Conservation (phyloP, 64 coral and sea anemone species). For the Porites lutea region DNA sequence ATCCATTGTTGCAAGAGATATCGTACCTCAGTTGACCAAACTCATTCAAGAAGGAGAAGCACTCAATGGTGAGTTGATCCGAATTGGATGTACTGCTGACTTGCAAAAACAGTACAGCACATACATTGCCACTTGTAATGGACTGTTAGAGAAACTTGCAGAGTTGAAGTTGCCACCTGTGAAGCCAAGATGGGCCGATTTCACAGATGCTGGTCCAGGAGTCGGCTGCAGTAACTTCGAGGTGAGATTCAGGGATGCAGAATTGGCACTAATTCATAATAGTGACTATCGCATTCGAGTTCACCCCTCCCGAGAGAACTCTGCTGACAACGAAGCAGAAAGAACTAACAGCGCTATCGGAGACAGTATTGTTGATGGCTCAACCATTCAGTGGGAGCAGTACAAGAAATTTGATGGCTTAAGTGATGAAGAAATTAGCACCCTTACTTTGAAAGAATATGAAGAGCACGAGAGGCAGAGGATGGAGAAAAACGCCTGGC, state of each 20-base stretch:
- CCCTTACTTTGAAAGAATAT: constrained; percentile 14
- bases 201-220: constrained; percentile 83
- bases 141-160: too few species aligned
- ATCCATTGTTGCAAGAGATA: too few species aligned
- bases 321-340: not conserved
- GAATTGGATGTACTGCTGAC: too few species aligned
- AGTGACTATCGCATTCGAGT: not conserved
- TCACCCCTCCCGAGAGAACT: not conserved
- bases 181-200: constrained; percentile 68
- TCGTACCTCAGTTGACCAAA: too few species aligned
- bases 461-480: constrained; percentile 3
- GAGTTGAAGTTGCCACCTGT: not conserved
- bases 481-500: constrained; percentile 16
- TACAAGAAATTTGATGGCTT: not conserved
- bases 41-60: too few species aligned
- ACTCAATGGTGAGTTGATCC: too few species aligned
- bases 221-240: constrained; percentile 66
- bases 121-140: too few species aligned
- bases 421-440: not conserved
- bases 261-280: constrained; percentile 24
- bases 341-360: constrained; percentile 5
- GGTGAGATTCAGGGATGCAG: constrained; percentile 9
- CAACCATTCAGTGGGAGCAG: not conserved
- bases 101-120: too few species aligned
- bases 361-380: not conserved